phyloP scores from a whole-genome alignment of 2,113 vertebrate genomes.

The Eleginops maclovinus region DNA sequence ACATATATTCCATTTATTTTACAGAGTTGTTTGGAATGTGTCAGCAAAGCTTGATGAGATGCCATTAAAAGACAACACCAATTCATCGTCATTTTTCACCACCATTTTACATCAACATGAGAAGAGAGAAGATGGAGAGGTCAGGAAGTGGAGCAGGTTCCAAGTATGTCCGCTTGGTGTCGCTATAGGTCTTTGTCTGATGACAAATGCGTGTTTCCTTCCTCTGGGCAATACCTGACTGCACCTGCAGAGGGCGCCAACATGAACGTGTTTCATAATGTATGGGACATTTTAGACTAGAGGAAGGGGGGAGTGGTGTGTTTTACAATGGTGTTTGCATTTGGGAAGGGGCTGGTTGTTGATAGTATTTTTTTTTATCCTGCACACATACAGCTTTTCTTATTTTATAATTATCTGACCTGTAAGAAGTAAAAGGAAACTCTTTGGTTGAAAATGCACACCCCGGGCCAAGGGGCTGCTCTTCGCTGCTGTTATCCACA shows the following conservation, averaged over 20 bases:
- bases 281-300: not conserved
- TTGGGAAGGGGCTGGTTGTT: not conserved
- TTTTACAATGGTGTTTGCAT: not conserved
- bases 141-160: not conserved
- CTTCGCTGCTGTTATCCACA: not conserved
- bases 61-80: not conserved
- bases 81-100: slow-evolving; percentile 16
- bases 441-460: not conserved
- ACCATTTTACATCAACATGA: slow-evolving; percentile 36
- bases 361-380: not conserved
- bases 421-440: not conserved
- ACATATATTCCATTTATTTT: not conserved
- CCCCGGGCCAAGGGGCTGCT: not conserved
- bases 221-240: not conserved
- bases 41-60: not conserved
- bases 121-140: slow-evolving; percentile 34
- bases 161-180: slow-evolving; percentile 62
- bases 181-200: slow-evolving; percentile 40
- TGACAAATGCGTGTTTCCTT: slow-evolving; percentile 53
- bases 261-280: slow-evolving; percentile 25
- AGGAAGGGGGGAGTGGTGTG: not conserved
- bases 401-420: not conserved
- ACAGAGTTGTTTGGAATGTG: not conserved
- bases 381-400: not conserved
- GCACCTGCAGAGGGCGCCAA: slow-evolving; percentile 54